Conservation (phyloP, 2,888 invertebrate species). For the Caenorhabditis wallacei region DNA sequence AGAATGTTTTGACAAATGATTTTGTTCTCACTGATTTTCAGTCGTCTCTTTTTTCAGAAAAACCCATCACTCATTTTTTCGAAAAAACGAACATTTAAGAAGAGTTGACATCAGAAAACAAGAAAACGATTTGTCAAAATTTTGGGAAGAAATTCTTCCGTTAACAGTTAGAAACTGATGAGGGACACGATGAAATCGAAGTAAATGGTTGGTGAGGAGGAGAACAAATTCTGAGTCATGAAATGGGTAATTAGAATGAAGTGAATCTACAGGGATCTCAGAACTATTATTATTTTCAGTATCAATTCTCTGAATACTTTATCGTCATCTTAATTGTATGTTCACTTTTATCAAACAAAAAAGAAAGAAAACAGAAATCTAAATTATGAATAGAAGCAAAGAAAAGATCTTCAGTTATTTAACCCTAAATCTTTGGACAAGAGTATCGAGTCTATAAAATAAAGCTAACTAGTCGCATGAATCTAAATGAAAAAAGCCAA, state of each 20-base stretch:
- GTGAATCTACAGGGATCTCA: background rate
- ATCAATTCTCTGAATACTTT: background rate
- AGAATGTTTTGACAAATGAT: constrained; percentile 58
- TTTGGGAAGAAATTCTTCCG: background rate
- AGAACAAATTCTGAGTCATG: background rate
- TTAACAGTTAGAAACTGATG: background rate
- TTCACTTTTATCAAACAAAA: too few relatives aligned
- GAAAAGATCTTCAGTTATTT: background rate
- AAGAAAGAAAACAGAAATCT: background rate
- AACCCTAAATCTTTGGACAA: background rate
- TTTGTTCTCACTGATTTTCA: constrained; percentile 27
- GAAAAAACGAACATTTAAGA: constrained; percentile 10
- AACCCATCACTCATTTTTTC: constrained; percentile 46
- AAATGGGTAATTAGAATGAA: background rate
- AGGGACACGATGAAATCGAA: too few relatives aligned
- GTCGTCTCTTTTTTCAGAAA: background rate
- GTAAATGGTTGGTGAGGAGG: too few relatives aligned
- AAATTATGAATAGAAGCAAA: background rate
- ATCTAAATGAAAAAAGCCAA: background rate
- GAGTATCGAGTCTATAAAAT: background rate
- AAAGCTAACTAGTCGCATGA: background rate
- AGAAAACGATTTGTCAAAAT: background rate
- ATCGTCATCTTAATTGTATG: background rate
- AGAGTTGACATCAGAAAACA: constrained; percentile 6
- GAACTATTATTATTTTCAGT: background rate